phyloP scores from a whole-genome alignment of 2,113 vertebrate species.

The Heptranchias perlo region DNA sequence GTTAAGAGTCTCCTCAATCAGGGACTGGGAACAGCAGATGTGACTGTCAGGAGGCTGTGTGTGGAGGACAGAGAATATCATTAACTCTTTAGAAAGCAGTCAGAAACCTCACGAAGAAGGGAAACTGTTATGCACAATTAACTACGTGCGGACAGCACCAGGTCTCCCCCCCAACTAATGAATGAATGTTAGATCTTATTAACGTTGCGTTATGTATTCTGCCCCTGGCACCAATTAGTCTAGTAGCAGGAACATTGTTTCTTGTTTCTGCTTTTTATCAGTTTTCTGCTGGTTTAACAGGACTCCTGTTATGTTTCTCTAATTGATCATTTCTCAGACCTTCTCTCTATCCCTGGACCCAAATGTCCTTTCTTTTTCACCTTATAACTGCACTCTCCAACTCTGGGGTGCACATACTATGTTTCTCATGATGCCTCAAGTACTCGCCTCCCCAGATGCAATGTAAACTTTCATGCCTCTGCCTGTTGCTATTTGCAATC shows the following conservation, averaged over 20 bases:
- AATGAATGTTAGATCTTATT: background rate
- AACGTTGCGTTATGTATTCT: background rate
- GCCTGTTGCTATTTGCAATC: background rate
- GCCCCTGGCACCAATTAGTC: slow-evolving; percentile 29
- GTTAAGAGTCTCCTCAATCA: background rate
- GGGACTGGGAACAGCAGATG: background rate
- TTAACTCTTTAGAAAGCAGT: slow-evolving; percentile 23
- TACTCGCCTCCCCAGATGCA: background rate
- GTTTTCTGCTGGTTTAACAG: background rate
- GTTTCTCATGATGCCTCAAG: background rate
- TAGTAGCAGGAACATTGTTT: background rate
- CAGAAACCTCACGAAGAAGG: background rate
- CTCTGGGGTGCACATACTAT: background rate
- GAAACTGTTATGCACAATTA: background rate
- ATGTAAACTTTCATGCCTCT: background rate
- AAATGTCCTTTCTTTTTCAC: background rate
- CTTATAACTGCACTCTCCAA: background rate
- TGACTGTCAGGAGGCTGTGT: background rate
- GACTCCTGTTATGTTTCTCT: background rate
- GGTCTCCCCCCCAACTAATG: too few relatives aligned
- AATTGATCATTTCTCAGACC: background rate
- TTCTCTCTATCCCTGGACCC: background rate
- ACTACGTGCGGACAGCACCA: background rate
- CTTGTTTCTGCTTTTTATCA: background rate
- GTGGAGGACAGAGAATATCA: background rate